Base-by-base conservation (phyloP, 2,888 invertebrate genomes). In the Drosophila eohydei region DNA sequence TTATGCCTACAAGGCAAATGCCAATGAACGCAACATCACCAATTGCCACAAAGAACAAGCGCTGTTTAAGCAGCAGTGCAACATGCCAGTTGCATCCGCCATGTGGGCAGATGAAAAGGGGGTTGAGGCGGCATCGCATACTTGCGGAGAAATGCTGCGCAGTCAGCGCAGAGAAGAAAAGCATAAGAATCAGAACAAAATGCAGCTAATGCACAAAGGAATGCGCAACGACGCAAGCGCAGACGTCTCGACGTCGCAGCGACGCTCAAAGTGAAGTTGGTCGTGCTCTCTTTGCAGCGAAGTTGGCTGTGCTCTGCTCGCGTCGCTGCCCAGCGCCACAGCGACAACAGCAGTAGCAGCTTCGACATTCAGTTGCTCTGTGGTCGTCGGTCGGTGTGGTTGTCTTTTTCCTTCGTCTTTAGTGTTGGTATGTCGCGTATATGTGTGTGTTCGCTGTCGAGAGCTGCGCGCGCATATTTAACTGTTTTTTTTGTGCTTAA, bases 171-270 rank as follows among this genome's bases (percentile, higher is more conserved):
- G 50, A 41, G 59, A 55, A 68, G 48, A 68, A 54, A 50, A 41
- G 32, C 38, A 59, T 16, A 80, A 80, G 84, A 85, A 85, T 87
- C 84, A 85, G 88, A 85, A 85, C 89, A 62, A 79, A 87, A 87
- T 66, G 84, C 77, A 84, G 71, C 66, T 82, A 84, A 87, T 84
- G 84, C 89, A 87, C 89, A 84, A 32, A 50, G 79, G 84, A 84
- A 84, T 84, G 84, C 84, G 67, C 78, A 74, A 59, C 84, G 67
- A 71, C 67, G 63, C 67, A 73, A 44, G 43, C 61, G 48, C 59
- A 64, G 52, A 28, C 64, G 46, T 48, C 41, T 58, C 44, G 62
- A 62, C 58, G 75, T 43, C 57, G 46, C 81, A 54, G 77, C 73
- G 71, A 38, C 57, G 66, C 71, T 63, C 34, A 36, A 36, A n/a